These are phyloP conservation scores for Phalera bucephala DNA, from an alignment of 2,888 invertebrate genomes.

Conservation along the genomic window DNA sequence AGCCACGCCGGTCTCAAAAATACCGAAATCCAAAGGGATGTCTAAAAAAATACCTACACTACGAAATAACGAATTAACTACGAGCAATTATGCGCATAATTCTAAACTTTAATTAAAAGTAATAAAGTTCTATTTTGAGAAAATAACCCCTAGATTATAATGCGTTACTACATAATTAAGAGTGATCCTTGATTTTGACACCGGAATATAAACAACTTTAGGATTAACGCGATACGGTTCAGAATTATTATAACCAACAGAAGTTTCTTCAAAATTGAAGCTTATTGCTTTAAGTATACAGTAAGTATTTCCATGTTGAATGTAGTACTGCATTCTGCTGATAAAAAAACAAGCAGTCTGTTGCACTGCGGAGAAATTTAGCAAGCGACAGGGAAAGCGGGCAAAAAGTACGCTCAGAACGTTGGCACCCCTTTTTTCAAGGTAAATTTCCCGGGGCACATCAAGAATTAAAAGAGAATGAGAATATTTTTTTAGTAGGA, in stretches of 20 bases:
- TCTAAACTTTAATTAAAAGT: too few species aligned
- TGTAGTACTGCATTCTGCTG: slow-evolving; percentile 41
- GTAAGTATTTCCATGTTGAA: slow-evolving; percentile 40
- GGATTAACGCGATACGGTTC: slow-evolving; percentile 25
- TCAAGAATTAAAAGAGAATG: slow-evolving; percentile 43
- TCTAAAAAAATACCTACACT: slow-evolving; percentile 26
- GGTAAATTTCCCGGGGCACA: slow-evolving; percentile 42
- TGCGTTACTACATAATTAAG: slow-evolving; percentile 30
- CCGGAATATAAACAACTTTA: slow-evolving; percentile 31
- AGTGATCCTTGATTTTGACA: slow-evolving; percentile 24
- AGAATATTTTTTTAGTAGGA: slow-evolving; percentile 21
- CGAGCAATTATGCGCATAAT: too few species aligned
- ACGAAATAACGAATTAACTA: too few species aligned
- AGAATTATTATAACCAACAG: slow-evolving; percentile 15
- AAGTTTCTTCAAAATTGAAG: slow-evolving; percentile 22
- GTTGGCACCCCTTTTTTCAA: slow-evolving; percentile 51
- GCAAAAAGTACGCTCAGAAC: slow-evolving; percentile 48
- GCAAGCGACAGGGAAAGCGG: slow-evolving; percentile 53
- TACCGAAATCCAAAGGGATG: slow-evolving; percentile 51
- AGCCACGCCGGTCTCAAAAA: slow-evolving; percentile 38
- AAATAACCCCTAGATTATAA: too few species aligned
- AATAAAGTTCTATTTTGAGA: too few species aligned
- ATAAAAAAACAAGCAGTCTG: slow-evolving; percentile 32
- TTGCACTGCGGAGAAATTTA: slow-evolving; percentile 64
- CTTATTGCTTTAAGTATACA: slow-evolving; percentile 34